Evolutionary conservation across 2,113 vertebrate species (phyloP).

Genomic region (Pygoscelis adeliae): DNA sequence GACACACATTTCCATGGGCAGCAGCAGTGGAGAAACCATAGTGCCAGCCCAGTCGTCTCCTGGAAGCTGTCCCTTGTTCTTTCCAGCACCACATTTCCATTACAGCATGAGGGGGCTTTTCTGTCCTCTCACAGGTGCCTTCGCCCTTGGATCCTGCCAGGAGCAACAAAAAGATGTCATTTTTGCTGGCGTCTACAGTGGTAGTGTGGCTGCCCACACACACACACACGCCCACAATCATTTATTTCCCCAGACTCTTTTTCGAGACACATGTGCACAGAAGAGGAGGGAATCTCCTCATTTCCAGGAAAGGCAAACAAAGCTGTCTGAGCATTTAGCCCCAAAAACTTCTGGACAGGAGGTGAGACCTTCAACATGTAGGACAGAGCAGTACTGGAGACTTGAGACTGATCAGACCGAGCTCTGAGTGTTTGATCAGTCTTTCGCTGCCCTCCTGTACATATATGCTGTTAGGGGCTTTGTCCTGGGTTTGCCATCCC

Average conservation of each 20-base stretch:
- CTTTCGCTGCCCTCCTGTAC: not conserved
- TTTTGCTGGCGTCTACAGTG: not conserved
- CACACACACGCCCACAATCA: not conserved
- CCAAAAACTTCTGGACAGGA: not conserved
- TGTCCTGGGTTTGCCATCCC: not conserved
- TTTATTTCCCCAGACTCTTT: not conserved
- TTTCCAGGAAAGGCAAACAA: not conserved
- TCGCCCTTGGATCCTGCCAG: not conserved
- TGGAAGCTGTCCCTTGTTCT: not conserved
- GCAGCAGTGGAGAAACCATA: not conserved
- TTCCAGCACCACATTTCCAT: not conserved
- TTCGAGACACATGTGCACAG: fast-evolving
- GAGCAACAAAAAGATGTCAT: not conserved
- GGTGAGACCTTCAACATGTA: not conserved
- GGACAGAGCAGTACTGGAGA: not conserved
- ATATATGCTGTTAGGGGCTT: not conserved
- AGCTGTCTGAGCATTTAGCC: not conserved
- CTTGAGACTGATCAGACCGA: not conserved
- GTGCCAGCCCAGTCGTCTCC: not conserved
- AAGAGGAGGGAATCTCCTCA: not conserved
- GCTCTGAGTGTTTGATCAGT: not conserved
- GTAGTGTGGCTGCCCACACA: not conserved
- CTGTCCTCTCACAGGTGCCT: not conserved
- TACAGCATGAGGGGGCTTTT: not conserved
- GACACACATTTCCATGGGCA: not conserved